Conservation (phyloP, 2,888 invertebrate species). For the Stramonita haemastoma region DNA sequence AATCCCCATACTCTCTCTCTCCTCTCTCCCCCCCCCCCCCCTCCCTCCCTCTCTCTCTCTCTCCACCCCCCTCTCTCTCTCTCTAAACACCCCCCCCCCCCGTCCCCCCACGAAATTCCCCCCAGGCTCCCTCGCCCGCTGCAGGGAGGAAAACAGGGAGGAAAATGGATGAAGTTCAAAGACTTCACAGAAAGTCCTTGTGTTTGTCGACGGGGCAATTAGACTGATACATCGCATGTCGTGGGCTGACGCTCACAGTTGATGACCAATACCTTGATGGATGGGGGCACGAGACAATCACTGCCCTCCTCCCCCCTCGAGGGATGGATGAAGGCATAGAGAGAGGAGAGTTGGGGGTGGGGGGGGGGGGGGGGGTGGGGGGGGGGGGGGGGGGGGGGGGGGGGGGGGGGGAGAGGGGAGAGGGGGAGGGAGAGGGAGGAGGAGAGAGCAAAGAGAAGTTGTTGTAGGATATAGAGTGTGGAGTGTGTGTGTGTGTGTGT, state of each 20-base stretch:
- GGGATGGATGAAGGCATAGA: not conserved
- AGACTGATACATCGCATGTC: conserved; percentile 55
- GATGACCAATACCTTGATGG: not conserved
- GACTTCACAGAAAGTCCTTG: not conserved
- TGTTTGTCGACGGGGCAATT: conserved; percentile 34
- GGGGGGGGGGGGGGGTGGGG: not conserved
- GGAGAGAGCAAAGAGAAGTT: not conserved
- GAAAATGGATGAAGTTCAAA: not conserved
- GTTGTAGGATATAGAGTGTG: not conserved
- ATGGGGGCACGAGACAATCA: conserved; percentile 48
- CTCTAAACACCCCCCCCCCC: not conserved
- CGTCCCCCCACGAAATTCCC: not conserved
- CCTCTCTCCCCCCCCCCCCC: too few relatives aligned
- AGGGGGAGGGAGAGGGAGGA: not conserved
- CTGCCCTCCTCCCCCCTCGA: conserved; percentile 37
- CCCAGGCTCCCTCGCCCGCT: not conserved
- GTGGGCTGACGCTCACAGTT: conserved; percentile 48
- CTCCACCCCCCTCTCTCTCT: too few relatives aligned
- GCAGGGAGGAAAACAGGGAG: not conserved
- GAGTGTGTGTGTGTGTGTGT: not conserved
- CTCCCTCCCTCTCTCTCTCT: too few relatives aligned
- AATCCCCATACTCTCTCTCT: too few relatives aligned
- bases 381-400: not conserved
- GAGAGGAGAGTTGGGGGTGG: not conserved
- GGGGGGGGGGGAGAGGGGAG: not conserved